Conservation (phyloP, 2,797 vertebrate species). For the Aselliscus stoliczkanus region DNA sequence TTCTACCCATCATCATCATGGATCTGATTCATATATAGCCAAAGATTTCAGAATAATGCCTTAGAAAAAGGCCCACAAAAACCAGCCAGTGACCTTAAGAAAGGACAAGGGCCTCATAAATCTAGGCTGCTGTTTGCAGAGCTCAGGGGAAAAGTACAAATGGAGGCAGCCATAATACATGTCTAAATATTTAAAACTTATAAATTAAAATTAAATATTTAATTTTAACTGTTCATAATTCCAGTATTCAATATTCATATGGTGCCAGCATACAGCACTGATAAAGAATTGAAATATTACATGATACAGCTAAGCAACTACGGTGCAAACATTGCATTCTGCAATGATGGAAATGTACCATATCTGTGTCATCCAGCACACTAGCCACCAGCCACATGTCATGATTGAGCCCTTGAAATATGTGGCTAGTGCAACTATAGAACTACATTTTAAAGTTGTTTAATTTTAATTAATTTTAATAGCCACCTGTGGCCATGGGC, state of each 20-base stretch:
- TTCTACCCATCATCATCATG: not conserved
- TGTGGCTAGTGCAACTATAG: not conserved
- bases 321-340: not conserved
- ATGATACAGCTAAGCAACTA: not conserved
- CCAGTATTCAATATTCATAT: not conserved
- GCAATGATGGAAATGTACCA: not conserved
- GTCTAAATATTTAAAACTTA: not conserved
- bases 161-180: not conserved
- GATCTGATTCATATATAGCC: not conserved
- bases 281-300: not conserved
- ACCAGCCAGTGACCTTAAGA: not conserved
- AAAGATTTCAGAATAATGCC: not conserved
- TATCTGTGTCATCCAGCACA: not conserved
- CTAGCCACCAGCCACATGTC: not conserved
- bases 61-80: not conserved
- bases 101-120: not conserved
- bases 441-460: not conserved
- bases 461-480: constrained; percentile 6
- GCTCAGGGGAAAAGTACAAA: not conserved
- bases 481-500: not conserved
- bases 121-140: not conserved
- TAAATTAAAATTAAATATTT: not conserved
- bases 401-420: not conserved
- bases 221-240: not conserved
- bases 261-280: not conserved